Conservation (phyloP, 2,888 invertebrate species). For the Agapostemon virescens region DNA sequence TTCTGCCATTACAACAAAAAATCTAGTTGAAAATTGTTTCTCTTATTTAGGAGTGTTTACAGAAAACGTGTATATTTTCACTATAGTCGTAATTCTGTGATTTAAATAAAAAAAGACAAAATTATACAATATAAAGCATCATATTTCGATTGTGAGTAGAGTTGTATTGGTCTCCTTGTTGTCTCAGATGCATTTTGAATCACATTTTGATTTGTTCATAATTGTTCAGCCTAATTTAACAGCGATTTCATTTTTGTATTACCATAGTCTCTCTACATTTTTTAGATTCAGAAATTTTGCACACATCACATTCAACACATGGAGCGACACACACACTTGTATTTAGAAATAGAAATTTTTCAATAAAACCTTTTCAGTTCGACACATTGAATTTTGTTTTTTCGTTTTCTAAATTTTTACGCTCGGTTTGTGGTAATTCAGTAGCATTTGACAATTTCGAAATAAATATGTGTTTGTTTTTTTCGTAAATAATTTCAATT, state of each 20-base stretch:
- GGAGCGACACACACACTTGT: slow-evolving; percentile 75
- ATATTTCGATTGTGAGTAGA: slow-evolving; percentile 54
- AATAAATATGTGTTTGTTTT: slow-evolving; percentile 11
- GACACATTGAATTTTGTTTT: slow-evolving; percentile 78
- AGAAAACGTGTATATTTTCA: slow-evolving; percentile 52
- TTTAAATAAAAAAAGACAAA: slow-evolving; percentile 32
- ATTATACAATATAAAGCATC: slow-evolving; percentile 46
- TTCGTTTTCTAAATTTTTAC: slow-evolving; percentile 75
- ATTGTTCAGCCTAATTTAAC: slow-evolving; percentile 55
- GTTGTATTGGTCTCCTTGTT: slow-evolving; percentile 47
- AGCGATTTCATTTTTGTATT: slow-evolving; percentile 65
- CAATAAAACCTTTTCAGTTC: slow-evolving; percentile 79
- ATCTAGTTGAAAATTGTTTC: slow-evolving; percentile 49
- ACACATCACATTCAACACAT: slow-evolving; percentile 67
- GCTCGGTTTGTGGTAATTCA: slow-evolving; percentile 69
- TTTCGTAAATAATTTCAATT: slow-evolving; percentile 9
- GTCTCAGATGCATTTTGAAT: slow-evolving; percentile 55
- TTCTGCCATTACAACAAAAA: slow-evolving; percentile 63
- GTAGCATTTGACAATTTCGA: not conserved
- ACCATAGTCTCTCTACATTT: slow-evolving; percentile 57
- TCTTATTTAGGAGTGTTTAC: slow-evolving; percentile 56
- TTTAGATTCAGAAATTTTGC: slow-evolving; percentile 62
- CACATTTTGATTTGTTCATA: slow-evolving; percentile 52
- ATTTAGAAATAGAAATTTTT: slow-evolving; percentile 78
- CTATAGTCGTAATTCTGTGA: slow-evolving; percentile 54